These are phyloP conservation scores for Eulemur macaco DNA, from an alignment of 2,113 vertebrate genomes.

Conservation along the genomic window DNA sequence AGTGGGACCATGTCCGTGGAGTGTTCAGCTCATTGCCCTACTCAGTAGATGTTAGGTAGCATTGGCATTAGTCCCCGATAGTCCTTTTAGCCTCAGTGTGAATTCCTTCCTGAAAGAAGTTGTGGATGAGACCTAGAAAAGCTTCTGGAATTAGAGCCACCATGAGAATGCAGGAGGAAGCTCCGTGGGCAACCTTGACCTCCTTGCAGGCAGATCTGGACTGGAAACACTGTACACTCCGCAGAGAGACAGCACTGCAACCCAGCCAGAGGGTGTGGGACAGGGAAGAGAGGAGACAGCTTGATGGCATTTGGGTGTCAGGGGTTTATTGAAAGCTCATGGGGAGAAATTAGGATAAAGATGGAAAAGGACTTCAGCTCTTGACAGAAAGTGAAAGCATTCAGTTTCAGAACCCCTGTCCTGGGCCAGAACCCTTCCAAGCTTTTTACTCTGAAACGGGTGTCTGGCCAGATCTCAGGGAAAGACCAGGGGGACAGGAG, in stretches of 20 bases:
- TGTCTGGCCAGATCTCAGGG: not conserved
- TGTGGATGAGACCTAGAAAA: not conserved
- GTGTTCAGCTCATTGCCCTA: not conserved
- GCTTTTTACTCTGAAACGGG: not conserved
- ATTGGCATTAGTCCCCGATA: not conserved
- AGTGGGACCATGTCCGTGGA: not conserved
- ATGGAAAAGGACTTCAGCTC: constrained; percentile 3
- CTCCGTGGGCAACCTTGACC: not conserved
- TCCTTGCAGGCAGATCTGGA: not conserved
- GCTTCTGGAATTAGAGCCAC: not conserved
- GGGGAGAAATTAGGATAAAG: not conserved
- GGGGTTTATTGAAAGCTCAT: not conserved
- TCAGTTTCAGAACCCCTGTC: not conserved
- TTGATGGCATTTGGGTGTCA: not conserved
- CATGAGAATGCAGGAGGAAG: not conserved
- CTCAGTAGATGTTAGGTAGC: not conserved
- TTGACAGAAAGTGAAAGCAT: not conserved
- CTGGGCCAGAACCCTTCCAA: not conserved
- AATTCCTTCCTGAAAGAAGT: not conserved
- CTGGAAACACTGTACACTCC: not conserved
- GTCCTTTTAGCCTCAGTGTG: not conserved
- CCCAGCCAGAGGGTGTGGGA: not conserved
- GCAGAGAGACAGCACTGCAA: not conserved
- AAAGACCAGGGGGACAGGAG: not conserved
- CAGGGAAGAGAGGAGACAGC: not conserved